Evolutionary conservation across 2,888 invertebrate species (phyloP).

Genomic region (Seira musarum): DNA sequence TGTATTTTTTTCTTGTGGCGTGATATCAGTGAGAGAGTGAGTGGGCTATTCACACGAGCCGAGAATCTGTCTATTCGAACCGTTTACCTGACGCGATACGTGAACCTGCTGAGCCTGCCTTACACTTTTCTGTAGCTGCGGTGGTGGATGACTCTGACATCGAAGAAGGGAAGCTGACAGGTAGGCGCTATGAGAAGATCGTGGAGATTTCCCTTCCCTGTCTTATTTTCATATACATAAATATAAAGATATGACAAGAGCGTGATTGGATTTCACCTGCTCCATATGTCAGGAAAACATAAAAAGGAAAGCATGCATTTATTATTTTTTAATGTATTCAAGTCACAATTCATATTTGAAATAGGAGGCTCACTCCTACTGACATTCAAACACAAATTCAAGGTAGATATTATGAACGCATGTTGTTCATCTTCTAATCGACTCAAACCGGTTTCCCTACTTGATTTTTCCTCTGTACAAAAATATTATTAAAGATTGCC

Average conservation of each 20-base stretch:
- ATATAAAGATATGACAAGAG: slow-evolving; percentile 2
- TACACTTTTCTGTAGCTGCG: too few species aligned
- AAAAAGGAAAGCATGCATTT: neutral
- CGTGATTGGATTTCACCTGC: slow-evolving; percentile 9
- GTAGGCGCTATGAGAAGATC: neutral
- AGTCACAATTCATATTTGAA: slow-evolving; percentile 9
- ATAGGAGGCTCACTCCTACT: neutral
- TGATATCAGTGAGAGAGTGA: neutral
- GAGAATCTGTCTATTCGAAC: too few species aligned
- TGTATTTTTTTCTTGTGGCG: neutral
- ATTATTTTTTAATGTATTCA: neutral
- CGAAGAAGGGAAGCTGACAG: neutral
- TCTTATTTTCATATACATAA: neutral
- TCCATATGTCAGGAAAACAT: neutral
- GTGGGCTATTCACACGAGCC: too few species aligned
- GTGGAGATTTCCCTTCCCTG: slow-evolving; percentile 2
- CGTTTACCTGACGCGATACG: too few species aligned
- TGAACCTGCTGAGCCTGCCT: too few species aligned
- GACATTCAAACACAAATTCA: slow-evolving; percentile 4
- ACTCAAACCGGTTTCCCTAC: neutral
- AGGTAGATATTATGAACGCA: neutral
- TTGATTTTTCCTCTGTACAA: too few species aligned
- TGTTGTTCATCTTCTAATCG: neutral
- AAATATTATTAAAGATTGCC: too few species aligned
- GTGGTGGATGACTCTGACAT: neutral